Base-by-base conservation (phyloP, 2,888 invertebrate genomes). In the Agonopterix alstromeriana region DNA sequence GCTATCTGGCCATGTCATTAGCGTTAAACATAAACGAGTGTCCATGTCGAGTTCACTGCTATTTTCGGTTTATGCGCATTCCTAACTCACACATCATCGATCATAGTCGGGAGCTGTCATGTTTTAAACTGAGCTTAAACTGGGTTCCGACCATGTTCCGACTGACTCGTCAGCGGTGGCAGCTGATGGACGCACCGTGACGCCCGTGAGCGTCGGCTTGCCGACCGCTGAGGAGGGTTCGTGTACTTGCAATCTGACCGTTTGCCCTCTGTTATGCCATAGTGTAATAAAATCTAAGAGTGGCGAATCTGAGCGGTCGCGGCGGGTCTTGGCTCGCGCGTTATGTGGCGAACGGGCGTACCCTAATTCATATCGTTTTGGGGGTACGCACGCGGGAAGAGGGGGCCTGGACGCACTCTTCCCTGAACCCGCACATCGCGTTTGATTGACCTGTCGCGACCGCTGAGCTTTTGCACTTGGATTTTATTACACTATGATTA, bases 91-190 rank as follows among this genome's bases (percentile, higher is more conserved):
- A 66, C 67, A 75, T 77, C 81, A 81, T 82, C 76, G 67, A 79
- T 82, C 82, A 81, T 75, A 73, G 70, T 64, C 70, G 68, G 60
- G 66, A 66, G 69, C 79, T 79, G 80, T 79, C 81, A 75, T 68
- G 71, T 73, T 82, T 76, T 77, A 79, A 81, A 81, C 75, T 74
- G 75, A 63, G 76, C 71, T 73, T 77, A 75, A 77, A 74, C 79
- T 73, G 76, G 64, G 73, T 65, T 72, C 69, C 60, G 53, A 74
- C 79, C 73, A 76, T 63, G 73, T 65, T 72, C 69, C 60, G 53
- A 66, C 67, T 65, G 67, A 58, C 63, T 70, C 73, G 74, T 77
- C 77, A 67, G 62, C 67, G 60, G 65, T 79, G 83, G 81, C 86
- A 78, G 77, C 58, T 83, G 84, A 83, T 68, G 74, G 83, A 80